Base-by-base conservation (phyloP, 2,888 invertebrate genomes). In the Macrostomum cliftonense region DNA sequence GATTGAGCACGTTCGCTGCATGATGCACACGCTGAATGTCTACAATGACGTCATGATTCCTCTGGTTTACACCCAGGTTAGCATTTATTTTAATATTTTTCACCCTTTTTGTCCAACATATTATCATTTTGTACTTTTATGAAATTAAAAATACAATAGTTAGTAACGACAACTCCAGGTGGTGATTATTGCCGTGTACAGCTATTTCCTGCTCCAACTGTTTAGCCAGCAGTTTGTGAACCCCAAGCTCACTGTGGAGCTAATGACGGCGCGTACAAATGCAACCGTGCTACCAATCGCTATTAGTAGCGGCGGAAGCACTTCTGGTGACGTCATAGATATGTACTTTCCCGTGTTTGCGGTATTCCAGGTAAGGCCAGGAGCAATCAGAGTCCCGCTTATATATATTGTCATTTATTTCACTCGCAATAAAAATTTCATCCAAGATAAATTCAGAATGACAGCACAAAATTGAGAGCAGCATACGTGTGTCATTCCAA, bases 31-130 rank as follows among this genome's bases (percentile, higher is more conserved):
- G 12, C 51, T 52, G 12, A 42, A 52, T 17, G 37, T 52, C 12
- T 52, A 52, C 45, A 53, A 50, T 37, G 52, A 38, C 39, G 52
- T 52, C 37, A 21, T 52, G n/a, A 42, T 52, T 36, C 52, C 52
- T 4, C 20, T 52, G 16, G 52, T 52, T 1, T 52, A 52, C 37
- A 52, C 52, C 16, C 52, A 52, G 46, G 52, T 52, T n/a, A 52
- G 51, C 28, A 28, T 28, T 28, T 7, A 9, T 7, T 7, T 4
- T 28, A 7, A 7, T 4, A 28, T 28, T 28, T 9, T 28, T 28
- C 9, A 28, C 5, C 4, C 9, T 28, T 28, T 9, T 9, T 9
- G 4, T 7, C 28, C 28, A 28, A 28, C 9, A 28, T n/a, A n/a
- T n/a, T n/a, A n/a, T n/a, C n/a, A n/a, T n/a, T n/a, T n/a, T n/a